phyloP scores from a whole-genome alignment of 2,888 invertebrate genomes.

The Hetaerina titia region DNA sequence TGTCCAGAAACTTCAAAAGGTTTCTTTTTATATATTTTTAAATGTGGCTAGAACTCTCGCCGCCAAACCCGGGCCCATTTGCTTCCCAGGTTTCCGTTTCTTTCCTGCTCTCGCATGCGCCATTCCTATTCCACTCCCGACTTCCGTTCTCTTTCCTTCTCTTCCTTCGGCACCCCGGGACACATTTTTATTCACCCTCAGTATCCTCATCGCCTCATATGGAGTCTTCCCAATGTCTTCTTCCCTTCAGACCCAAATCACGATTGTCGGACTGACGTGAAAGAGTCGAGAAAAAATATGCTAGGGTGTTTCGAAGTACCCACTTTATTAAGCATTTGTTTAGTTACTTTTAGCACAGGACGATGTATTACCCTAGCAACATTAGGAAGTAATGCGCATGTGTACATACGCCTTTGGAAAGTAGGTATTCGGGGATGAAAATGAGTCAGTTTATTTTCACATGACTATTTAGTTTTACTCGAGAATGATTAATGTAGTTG shows the following conservation, averaged over 20 bases:
- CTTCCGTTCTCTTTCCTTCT: background rate
- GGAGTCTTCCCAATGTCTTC: background rate
- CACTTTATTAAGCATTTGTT: no score
- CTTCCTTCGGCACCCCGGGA: background rate
- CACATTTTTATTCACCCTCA: background rate
- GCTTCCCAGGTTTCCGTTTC: background rate
- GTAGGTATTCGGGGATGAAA: no score
- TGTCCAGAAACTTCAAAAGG: constrained; percentile 31
- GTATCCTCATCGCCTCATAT: background rate
- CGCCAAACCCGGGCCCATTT: background rate
- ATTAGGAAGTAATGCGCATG: no score
- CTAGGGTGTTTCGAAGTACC: no score
- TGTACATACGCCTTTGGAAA: no score
- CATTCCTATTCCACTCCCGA: background rate
- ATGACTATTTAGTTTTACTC: no score
- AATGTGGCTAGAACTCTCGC: background rate
- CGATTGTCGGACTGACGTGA: background rate
- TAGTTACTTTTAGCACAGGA: no score
- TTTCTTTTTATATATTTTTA: background rate
- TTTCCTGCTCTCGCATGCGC: background rate
- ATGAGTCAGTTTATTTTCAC: no score
- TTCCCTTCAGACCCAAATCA: background rate
- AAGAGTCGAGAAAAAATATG: background rate
- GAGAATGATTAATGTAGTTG: no score
- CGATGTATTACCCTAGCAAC: no score